Conservation (phyloP, 2,888 invertebrate species). For the Cyclophora albipunctata region DNA sequence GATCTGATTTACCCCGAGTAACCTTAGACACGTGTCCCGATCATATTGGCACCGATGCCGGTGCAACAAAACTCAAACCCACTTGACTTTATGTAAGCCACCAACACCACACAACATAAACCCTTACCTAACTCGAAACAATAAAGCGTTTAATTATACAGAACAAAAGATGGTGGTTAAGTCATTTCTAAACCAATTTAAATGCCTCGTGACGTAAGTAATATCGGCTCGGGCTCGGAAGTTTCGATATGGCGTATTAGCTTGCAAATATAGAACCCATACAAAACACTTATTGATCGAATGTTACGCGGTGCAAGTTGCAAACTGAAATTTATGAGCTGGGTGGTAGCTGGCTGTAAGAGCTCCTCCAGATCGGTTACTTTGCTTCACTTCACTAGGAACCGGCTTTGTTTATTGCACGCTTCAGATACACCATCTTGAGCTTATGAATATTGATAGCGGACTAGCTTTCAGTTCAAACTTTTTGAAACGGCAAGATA, state of each 20-base stretch:
- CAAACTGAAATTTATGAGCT: conserved; percentile 71
- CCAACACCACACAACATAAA: not conserved
- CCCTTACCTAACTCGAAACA: conserved; percentile 6
- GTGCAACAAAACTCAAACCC: conserved; percentile 29
- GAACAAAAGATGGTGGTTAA: conserved; percentile 15
- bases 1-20: conserved; percentile 47
- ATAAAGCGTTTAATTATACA: conserved; percentile 20
- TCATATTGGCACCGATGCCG: conserved; percentile 32
- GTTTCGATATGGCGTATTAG: conserved; percentile 68
- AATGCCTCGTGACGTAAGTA: conserved; percentile 43
- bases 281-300: conserved; percentile 73
- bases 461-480: conserved; percentile 49
- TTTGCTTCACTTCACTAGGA: conserved; percentile 46
- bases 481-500: conserved; percentile 54
- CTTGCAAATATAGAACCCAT: conserved; percentile 72
- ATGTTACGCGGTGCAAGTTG: conserved; percentile 67
- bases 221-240: conserved; percentile 57
- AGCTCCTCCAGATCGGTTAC: conserved; percentile 56
- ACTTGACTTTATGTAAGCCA: conserved; percentile 14
- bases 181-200: conserved; percentile 14
- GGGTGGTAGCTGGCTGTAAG: conserved; percentile 36
- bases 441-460: conserved; percentile 71
- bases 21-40: conserved; percentile 49
- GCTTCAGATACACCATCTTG: conserved; percentile 58
- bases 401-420: conserved; percentile 65